These are phyloP conservation scores for Aelia acuminata DNA, from an alignment of 2,888 invertebrate species.

Conservation along the genomic window DNA sequence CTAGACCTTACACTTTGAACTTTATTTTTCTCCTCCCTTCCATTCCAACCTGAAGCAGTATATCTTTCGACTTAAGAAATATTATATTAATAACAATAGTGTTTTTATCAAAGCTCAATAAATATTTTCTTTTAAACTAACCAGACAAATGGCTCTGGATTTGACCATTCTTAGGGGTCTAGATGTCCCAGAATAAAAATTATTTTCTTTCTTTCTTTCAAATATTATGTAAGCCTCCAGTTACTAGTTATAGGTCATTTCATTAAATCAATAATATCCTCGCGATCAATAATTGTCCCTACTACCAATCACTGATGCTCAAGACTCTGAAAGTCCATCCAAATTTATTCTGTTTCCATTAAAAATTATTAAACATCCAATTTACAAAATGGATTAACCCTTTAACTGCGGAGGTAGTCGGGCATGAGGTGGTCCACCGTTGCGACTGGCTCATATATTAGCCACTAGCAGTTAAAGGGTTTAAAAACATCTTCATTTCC, in stretches of 20 bases:
- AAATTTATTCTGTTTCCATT: not conserved
- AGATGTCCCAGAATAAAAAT: too few species aligned
- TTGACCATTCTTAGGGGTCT: too few species aligned
- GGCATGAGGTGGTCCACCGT: too few species aligned
- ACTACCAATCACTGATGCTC: not conserved
- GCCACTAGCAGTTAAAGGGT: too few species aligned
- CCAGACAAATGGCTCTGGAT: too few species aligned
- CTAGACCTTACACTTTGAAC: too few species aligned
- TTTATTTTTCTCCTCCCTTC: too few species aligned
- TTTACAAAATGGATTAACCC: too few species aligned
- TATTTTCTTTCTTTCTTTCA: too few species aligned
- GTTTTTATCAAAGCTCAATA: not conserved
- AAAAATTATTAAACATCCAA: not conserved
- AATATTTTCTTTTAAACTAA: not conserved
- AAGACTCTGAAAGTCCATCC: not conserved
- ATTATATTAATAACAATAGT: not conserved
- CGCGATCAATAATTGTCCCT: not conserved
- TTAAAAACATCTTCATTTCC: not conserved
- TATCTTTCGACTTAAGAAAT: not conserved
- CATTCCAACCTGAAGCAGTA: not conserved
- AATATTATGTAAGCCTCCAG: too few species aligned
- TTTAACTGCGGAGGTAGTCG: too few species aligned
- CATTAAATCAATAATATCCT: not conserved
- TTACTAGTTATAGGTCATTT: not conserved
- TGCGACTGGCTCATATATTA: too few species aligned